Conservation (phyloP, 2,113 vertebrate genomes). For the Spheniscus mendiculus region DNA sequence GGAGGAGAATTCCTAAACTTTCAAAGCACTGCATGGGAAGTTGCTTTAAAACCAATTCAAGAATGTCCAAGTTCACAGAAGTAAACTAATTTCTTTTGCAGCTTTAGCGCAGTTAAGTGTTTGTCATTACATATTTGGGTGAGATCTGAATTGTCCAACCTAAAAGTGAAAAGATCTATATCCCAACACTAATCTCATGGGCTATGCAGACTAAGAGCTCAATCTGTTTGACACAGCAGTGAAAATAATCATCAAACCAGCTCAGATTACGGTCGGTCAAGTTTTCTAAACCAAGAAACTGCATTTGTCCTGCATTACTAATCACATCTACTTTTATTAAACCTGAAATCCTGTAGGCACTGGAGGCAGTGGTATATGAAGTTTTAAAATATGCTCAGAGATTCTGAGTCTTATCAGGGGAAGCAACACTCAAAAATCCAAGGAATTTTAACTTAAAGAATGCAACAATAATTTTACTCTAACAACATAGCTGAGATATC, state of each 20-base stretch:
- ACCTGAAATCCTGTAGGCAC: not conserved
- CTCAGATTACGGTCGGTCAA: not conserved
- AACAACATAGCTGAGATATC: not conserved
- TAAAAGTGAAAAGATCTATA: not conserved
- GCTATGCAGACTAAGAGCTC: not conserved
- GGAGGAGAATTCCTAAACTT: not conserved
- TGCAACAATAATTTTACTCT: not conserved
- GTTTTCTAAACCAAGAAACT: not conserved
- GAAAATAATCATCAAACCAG: not conserved
- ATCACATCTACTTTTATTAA: not conserved
- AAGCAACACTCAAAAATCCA: not conserved
- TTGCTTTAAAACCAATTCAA: not conserved
- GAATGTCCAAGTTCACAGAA: not conserved
- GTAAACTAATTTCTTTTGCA: not conserved
- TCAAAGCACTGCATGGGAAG: not conserved
- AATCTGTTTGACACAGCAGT: not conserved
- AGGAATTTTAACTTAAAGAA: not conserved
- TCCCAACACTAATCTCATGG: not conserved
- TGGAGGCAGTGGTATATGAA: not conserved
- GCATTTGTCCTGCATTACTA: not conserved
- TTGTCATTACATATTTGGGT: not conserved
- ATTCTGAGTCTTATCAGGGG: not conserved
- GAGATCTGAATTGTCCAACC: not conserved
- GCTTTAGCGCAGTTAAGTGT: not conserved
- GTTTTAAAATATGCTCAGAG: not conserved